These are phyloP conservation scores for Mesembrinibis cayennensis DNA, from an alignment of 2,113 vertebrate species.

Conservation along the genomic window DNA sequence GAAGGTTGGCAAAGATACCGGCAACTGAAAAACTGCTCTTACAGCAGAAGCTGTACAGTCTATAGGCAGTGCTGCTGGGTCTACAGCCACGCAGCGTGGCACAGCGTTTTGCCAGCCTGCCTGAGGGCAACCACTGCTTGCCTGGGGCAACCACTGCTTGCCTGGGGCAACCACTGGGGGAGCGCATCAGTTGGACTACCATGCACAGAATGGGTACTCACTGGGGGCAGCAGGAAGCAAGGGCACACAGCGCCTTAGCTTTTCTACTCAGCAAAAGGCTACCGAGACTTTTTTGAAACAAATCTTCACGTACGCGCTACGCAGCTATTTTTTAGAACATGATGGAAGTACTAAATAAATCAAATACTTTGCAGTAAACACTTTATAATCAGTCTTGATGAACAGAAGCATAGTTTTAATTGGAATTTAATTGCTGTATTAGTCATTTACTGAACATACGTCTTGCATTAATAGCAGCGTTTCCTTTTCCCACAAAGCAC, in stretches of 20 bases:
- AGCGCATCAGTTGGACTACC: background rate
- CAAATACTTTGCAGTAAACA: background rate
- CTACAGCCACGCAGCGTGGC: background rate
- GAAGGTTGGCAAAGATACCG: background rate
- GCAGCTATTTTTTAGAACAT: background rate
- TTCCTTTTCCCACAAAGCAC: background rate
- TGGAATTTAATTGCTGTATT: background rate
- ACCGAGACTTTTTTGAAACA: background rate
- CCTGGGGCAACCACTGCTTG: background rate
- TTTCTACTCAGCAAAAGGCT: background rate
- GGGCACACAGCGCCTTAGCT: background rate
- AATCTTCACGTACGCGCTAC: accelerated
- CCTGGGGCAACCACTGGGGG: background rate
- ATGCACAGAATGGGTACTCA: background rate
- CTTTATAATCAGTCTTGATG: background rate
- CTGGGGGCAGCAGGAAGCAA: background rate
- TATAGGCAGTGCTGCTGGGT: background rate
- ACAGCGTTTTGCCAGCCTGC: no score
- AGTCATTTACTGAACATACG: background rate
- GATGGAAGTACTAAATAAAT: background rate
- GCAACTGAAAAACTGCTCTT: background rate
- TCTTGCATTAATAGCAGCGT: background rate
- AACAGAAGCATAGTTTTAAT: background rate
- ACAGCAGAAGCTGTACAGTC: background rate
- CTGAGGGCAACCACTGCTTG: no score